phyloP scores from a whole-genome alignment of 2,797 vertebrate genomes.

The Channa striata region DNA sequence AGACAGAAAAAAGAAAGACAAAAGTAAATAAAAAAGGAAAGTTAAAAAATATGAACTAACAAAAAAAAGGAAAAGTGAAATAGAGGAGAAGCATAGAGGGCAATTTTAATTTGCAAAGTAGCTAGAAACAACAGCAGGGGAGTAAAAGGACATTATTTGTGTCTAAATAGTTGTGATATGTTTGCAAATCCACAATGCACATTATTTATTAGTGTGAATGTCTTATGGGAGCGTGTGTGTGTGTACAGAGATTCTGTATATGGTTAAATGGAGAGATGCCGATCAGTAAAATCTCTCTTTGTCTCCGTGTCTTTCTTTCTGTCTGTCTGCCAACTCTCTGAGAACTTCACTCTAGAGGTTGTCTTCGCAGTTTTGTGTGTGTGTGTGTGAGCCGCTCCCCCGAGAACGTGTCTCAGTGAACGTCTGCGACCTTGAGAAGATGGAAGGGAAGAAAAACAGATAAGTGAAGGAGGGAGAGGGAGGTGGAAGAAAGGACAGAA shows the following conservation, averaged over 20 bases:
- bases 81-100: too few relatives aligned
- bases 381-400: constrained; percentile 35
- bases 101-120: background rate
- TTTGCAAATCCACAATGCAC: constrained; percentile 12
- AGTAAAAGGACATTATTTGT: background rate
- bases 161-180: background rate
- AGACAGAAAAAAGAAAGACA: background rate
- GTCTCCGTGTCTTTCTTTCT: constrained; percentile 18
- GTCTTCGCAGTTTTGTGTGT: constrained; percentile 5
- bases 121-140: background rate
- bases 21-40: background rate
- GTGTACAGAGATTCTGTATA: constrained; percentile 8
- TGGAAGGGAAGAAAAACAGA: constrained; percentile 49
- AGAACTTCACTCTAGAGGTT: constrained; percentile 37
- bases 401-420: constrained; percentile 61
- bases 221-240: constrained; percentile 21
- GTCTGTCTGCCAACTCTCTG: constrained; percentile 21
- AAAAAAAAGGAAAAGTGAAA: background rate
- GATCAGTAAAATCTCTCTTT: constrained; percentile 40
- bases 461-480: constrained; percentile 34
- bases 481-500: background rate
- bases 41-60: background rate
- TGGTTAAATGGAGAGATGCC: constrained; percentile 22
- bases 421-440: constrained; percentile 76
- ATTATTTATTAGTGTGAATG: constrained; percentile 51